Percentiles rank a stretch among this genome's conserved stretches.
Evolutionary conservation across 92 coral and sea anemone genomes (phyloP).

Genomic region (Epizoanthus stellaris): DNA sequence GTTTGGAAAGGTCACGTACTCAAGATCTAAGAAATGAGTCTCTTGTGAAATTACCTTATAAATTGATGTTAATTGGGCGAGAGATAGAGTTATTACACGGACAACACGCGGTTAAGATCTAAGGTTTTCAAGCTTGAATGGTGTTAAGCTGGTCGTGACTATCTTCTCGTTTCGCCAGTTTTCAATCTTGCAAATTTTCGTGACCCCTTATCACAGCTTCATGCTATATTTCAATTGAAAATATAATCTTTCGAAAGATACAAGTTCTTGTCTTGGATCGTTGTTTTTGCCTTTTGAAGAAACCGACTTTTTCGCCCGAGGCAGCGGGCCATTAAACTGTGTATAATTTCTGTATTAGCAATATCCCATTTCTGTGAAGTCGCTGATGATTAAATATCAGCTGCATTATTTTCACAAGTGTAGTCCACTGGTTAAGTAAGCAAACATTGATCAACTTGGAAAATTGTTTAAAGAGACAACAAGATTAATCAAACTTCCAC

Average conservation of each 20-base stretch:
- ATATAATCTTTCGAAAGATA: background rate
- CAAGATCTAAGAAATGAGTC: slow-evolving; percentile 33
- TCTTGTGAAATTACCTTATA: slow-evolving; percentile 29
- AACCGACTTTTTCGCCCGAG: slow-evolving; percentile 39
- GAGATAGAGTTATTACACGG: slow-evolving; percentile 29
- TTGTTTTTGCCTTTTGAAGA: slow-evolving; percentile 33
- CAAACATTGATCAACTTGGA: slow-evolving; percentile 41
- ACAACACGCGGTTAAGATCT: slow-evolving; percentile 47
- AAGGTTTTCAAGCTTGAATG: slow-evolving; percentile 9
- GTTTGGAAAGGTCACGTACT: slow-evolving; percentile 1
- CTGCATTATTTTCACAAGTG: slow-evolving; percentile 35
- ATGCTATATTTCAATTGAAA: background rate
- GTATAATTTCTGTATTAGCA: slow-evolving; percentile 37
- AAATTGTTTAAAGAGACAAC: slow-evolving; percentile 37
- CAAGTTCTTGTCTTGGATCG: slow-evolving; percentile 18
- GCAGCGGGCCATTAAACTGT: slow-evolving; percentile 37
- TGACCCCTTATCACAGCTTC: background rate
- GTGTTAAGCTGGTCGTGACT: background rate
- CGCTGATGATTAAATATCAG: slow-evolving; percentile 39
- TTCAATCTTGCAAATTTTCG: background rate
- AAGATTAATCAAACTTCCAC: slow-evolving; percentile 26
- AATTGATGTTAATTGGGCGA: slow-evolving; percentile 51
- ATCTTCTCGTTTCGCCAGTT: background rate
- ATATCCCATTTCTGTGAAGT: slow-evolving; percentile 30
- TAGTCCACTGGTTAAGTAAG: slow-evolving; percentile 50